These are phyloP conservation scores for Egretta garzetta DNA, from an alignment of 2,113 vertebrate species.

Conservation along the genomic window DNA sequence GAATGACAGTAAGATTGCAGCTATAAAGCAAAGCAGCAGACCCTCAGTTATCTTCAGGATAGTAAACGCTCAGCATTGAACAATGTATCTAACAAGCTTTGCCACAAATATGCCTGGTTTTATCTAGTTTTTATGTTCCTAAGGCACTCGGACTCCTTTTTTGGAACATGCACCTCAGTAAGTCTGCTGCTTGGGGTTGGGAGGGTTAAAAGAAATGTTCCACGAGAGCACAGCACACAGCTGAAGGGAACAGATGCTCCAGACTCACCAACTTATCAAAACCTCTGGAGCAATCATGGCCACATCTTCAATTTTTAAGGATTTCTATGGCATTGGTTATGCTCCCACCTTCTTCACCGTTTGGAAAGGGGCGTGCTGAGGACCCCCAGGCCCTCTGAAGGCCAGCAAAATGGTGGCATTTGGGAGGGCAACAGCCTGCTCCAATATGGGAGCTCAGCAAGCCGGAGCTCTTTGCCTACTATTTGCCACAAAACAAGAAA, in stretches of 20 bases:
- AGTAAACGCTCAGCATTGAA: neutral
- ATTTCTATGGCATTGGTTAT: neutral
- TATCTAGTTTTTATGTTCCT: neutral
- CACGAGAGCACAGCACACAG: neutral
- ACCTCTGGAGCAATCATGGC: neutral
- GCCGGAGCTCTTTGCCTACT: neutral
- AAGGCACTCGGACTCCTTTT: neutral
- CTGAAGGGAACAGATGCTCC: neutral
- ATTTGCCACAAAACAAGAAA: neutral
- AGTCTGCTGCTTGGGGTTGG: neutral
- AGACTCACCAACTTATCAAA: neutral
- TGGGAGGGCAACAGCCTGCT: neutral
- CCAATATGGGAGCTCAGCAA: neutral
- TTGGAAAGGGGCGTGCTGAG: neutral
- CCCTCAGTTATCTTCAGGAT: neutral
- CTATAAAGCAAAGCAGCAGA: neutral
- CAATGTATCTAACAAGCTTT: neutral
- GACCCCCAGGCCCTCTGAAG: neutral
- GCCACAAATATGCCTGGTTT: neutral
- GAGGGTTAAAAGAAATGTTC: neutral
- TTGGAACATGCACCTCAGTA: neutral
- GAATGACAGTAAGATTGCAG: neutral
- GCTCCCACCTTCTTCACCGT: neutral
- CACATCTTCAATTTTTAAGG: neutral
- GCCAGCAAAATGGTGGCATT: neutral